Evolutionary conservation across 2,797 vertebrate genomes (phyloP), one percentile per base, ranked within the genome.

Genomic region (Amniataba percoides): DNA sequence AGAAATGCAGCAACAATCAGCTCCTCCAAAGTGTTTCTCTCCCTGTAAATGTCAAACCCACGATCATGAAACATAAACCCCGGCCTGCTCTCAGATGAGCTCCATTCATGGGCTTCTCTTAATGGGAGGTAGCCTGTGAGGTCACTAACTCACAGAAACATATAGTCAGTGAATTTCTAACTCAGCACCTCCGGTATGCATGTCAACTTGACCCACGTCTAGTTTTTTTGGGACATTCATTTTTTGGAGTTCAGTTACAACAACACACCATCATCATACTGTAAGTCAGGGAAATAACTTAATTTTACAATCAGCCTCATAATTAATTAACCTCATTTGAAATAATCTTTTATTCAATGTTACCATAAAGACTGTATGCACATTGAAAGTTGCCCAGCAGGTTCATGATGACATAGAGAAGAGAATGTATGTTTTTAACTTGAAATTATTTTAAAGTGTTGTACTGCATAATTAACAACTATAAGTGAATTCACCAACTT

Each of bases 41-140:
- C 9, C 1, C 16, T 71, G 45, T 79, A 89, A 91, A 92, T 87
- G 79, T 88, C 74, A 90, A 66, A 83, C 58, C 67, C 53, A 40
- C 16, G 36, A 71, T 78, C 52, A 46, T 88, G 89, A 92, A 92
- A 93, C 59, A 40, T 82, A 74, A 92, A 84, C 81, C 74, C 14
- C 3, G 1, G 58, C 52, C 52, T 68, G 69, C 73, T 80, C 68
- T 87, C 72, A 82, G 56, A 81, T 74, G 57, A 81, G 8, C 77
- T 73, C 81, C 45, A 71, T 55, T 81, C 74, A 80, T 77, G 71
- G 79, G 12, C 65, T 31, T 66, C 69, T 25, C 7, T 15, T 25
- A 8, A 48, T 45, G 43, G 27, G 57, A 64, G 31, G 31, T 9
- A 19, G 61, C 23, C 16, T 39, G 19, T 11, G 12, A 36, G 65